These are phyloP conservation scores for Styela clava DNA, from an alignment of 23 tunicate genomes.

Conservation along the genomic window DNA sequence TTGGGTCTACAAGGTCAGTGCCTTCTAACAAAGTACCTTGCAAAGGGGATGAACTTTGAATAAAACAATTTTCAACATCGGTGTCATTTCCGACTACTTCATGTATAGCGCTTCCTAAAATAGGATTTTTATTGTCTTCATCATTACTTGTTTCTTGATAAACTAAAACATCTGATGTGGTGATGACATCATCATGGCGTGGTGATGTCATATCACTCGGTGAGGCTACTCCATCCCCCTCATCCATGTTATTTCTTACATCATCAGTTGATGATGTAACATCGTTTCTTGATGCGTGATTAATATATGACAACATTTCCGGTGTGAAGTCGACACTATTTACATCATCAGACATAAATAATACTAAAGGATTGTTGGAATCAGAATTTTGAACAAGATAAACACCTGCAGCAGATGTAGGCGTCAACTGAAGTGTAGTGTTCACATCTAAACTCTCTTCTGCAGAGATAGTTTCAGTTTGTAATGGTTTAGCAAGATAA, in stretches of 20 bases:
- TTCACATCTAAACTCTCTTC: background rate
- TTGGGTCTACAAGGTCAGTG: slow-evolving; percentile 8
- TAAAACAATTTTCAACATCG: slow-evolving; percentile 14
- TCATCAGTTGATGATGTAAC: slow-evolving; percentile 4
- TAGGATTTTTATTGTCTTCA: slow-evolving; percentile 22
- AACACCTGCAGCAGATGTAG: slow-evolving; percentile 66
- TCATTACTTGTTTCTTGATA: slow-evolving; percentile 28
- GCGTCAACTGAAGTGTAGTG: slow-evolving; percentile 28
- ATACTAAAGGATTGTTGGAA: background rate
- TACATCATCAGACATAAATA: background rate
- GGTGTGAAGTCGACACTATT: slow-evolving; percentile 13
- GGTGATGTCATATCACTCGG: background rate
- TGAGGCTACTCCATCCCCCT: background rate
- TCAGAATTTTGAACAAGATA: slow-evolving; percentile 51
- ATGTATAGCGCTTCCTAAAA: slow-evolving; percentile 20
- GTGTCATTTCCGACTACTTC: slow-evolving; percentile 19
- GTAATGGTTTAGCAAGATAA: background rate
- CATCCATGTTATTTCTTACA: background rate
- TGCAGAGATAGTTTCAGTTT: background rate
- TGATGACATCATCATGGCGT: slow-evolving; percentile 6
- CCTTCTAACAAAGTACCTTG: slow-evolving; percentile 31
- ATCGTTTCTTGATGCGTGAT: background rate
- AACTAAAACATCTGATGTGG: slow-evolving; percentile 29
- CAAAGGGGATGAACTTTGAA: slow-evolving; percentile 24
- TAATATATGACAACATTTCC: background rate